Base-by-base conservation (phyloP, 2,888 invertebrate species). In the Elgonia sp. region DNA sequence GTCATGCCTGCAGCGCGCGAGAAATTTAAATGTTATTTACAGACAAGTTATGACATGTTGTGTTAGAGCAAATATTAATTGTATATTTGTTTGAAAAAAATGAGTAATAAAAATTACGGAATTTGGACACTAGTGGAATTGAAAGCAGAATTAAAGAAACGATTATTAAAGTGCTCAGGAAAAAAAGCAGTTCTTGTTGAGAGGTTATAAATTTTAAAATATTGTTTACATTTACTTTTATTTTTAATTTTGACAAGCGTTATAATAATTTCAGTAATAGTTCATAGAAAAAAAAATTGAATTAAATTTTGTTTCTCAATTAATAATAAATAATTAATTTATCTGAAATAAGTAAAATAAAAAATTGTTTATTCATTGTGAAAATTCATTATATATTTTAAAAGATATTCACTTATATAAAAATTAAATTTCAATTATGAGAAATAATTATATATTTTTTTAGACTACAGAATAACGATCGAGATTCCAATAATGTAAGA, bases 151-250 rank as follows among this genome's bases (percentile, higher is more conserved):
- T 55, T 55, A n/a, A 55, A 20, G 7, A 55, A 55, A 21, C 39
- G 62, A 21, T 4, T 1, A 1, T 21, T 62, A 21, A 62, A 62
- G 21, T 1, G 0, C 4, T 5, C 29, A 1, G 62, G 62, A 37
- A 62, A 62, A 62, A 62, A 62, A 29, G 62, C 62, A 62, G 29
- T 62, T 62, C 29, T 62, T 29, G 62, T 62, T 62, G 62, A 62
- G 62, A 62, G 62, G 62, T 62, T 62, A 62, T 20, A 62, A 62
- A 29, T 29, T 29, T 29, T 62, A 21, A 62, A 62, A 62, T 62
- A 29, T 29, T 14, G 6, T 37, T 62, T 7, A 46, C 8, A 46
- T 46, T 46, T 7, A 14, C 14, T 5, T 2, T 46, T 46, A 46
- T 12, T 7, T 5, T 10, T 46, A 42, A 42, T 46, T 46, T 46